A percentile compares a stretch with the other conserved stretches of the same genome.
Conservation (phyloP, 2,888 invertebrate genomes). For the Polydrusus tereticollis region DNA sequence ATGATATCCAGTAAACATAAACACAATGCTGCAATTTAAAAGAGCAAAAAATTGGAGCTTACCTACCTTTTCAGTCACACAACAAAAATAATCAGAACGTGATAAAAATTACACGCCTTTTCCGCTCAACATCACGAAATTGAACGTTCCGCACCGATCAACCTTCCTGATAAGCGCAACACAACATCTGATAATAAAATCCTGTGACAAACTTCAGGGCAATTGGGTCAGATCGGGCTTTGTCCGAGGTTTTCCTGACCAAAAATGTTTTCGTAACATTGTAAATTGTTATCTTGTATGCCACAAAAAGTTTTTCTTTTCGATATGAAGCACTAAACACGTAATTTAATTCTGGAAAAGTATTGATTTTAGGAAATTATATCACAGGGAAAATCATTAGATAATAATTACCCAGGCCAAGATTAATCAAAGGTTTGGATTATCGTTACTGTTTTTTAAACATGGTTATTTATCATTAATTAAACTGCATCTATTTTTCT, state of each 20-base stretch:
- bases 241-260: constrained; percentile 28
- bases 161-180: constrained; percentile 40
- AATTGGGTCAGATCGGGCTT: constrained; percentile 37
- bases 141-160: constrained; percentile 24
- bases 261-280: constrained; percentile 14
- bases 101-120: background rate
- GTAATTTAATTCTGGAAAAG: no score
- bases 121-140: background rate
- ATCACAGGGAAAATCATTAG: no score
- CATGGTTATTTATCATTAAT: no score
- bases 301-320: background rate
- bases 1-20: no score
- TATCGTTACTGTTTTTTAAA: no score
- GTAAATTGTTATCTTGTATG: background rate
- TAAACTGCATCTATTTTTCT: no score
- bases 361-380: no score
- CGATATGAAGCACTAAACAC: background rate
- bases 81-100: background rate
- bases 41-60: no score
- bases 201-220: constrained; percentile 43
- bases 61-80: background rate
- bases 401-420: no score
- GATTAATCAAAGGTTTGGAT: no score
- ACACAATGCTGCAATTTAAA: no score
- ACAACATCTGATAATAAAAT: constrained; percentile 47